Percentiles rank a stretch among this genome's conserved stretches.
These are phyloP conservation scores for Rosalia funebris DNA, from an alignment of 2,888 invertebrate genomes.

Conservation along the genomic window DNA sequence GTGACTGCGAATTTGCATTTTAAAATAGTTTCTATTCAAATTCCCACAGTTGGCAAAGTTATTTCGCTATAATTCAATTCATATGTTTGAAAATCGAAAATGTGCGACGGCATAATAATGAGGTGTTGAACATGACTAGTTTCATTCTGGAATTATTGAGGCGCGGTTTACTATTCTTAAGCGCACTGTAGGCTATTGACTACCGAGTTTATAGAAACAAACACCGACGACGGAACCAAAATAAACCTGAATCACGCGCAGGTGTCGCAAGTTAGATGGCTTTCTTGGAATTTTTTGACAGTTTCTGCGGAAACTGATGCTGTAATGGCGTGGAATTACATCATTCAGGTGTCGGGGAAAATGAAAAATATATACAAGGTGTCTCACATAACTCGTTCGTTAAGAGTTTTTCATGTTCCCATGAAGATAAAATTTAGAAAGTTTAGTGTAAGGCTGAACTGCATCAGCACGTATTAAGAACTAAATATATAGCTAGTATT, in stretches of 20 bases:
- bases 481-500: no score
- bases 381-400: no score
- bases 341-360: no score
- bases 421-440: no score
- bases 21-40: conserved; percentile 52
- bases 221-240: background rate
- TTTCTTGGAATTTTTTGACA: no score
- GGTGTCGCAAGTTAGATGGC: background rate
- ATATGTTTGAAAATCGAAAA: conserved; percentile 49
- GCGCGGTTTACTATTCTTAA: background rate
- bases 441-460: no score
- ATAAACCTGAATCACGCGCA: background rate
- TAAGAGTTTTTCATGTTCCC: no score
- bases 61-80: conserved; percentile 51
- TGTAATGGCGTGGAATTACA: no score
- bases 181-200: background rate
- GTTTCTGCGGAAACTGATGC: no score
- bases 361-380: no score
- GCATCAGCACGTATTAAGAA: no score
- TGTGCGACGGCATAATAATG: conserved; percentile 46
- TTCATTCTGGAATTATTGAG: conserved; percentile 29
- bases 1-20: conserved; percentile 48
- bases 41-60: conserved; percentile 47
- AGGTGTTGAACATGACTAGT: conserved; percentile 41
- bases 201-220: background rate